Evolutionary conservation across 2,888 invertebrate species (phyloP).

Genomic region (Andrena dorsata): DNA sequence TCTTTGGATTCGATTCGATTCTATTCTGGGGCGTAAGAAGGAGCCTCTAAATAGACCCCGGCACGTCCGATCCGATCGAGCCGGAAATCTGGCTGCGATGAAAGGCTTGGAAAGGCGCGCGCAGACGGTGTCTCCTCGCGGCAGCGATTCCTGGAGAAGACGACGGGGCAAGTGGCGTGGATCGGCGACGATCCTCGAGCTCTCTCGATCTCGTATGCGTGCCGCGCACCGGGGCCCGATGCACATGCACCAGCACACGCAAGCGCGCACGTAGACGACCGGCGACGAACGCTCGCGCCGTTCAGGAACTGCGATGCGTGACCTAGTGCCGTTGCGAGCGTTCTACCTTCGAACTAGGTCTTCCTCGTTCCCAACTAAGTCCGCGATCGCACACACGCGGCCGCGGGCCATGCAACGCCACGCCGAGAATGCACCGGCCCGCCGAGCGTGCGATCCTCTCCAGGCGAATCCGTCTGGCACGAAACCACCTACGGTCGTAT

Average conservation of each 20-base stretch:
- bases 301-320: constrained; percentile 84
- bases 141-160: neutral
- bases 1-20: too few species aligned
- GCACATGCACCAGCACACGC: constrained; percentile 64
- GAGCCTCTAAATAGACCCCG: too few species aligned
- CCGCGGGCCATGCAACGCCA: neutral
- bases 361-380: constrained; percentile 79
- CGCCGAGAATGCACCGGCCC: constrained; percentile 45
- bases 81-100: too few species aligned
- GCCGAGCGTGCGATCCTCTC: constrained; percentile 27
- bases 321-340: constrained; percentile 83
- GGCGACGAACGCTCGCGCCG: constrained; percentile 54
- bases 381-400: constrained; percentile 12
- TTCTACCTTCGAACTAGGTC: constrained; percentile 84
- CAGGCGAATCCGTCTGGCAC: constrained; percentile 52
- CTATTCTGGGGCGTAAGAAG: too few species aligned
- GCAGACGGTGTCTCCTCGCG: constrained; percentile 2
- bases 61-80: too few species aligned
- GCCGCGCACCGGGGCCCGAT: constrained; percentile 63
- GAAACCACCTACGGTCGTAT: constrained; percentile 1
- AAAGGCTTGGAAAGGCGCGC: too few species aligned
- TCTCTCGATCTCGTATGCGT: constrained; percentile 69
- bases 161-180: constrained; percentile 18
- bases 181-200: constrained; percentile 40
- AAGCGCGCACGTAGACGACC: constrained; percentile 38